Percentiles rank a stretch among this genome's conserved stretches.
phyloP scores from a whole-genome alignment of 2,888 invertebrate genomes.

The Cylloceria caligata region DNA sequence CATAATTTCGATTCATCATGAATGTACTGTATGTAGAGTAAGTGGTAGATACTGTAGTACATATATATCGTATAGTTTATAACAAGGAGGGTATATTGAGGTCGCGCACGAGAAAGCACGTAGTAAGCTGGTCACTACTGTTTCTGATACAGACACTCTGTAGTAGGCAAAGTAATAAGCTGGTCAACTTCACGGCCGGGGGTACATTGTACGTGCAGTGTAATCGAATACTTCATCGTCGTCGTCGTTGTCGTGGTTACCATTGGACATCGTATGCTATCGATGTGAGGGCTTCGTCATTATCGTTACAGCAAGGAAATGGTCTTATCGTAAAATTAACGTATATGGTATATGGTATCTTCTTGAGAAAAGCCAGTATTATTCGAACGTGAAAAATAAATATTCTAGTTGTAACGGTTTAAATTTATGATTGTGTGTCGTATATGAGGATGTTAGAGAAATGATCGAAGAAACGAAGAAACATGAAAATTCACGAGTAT shows the following conservation, averaged over 20 bases:
- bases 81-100: slow-evolving; percentile 3
- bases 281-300: slow-evolving; percentile 31
- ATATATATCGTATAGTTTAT: too few species aligned
- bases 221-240: slow-evolving; percentile 4
- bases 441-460: too few species aligned
- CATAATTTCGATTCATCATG: slow-evolving; percentile 44
- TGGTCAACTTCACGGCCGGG: slow-evolving; percentile 8
- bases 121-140: slow-evolving; percentile 1
- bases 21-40: slow-evolving; percentile 6
- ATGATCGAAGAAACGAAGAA: too few species aligned
- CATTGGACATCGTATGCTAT: slow-evolving; percentile 17
- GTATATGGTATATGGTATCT: background rate
- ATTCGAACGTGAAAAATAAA: slow-evolving; percentile 4
- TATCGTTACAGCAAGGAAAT: slow-evolving; percentile 33
- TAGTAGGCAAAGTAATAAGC: background rate
- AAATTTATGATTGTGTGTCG: too few species aligned
- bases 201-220: background rate
- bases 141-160: background rate
- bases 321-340: slow-evolving; percentile 42
- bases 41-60: slow-evolving; percentile 7
- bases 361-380: background rate
- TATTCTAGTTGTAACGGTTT: too few species aligned
- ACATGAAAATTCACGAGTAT: too few species aligned
- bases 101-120: slow-evolving; percentile 1
- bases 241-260: slow-evolving; percentile 2